Evolutionary conservation across 1,140 invertebrate species (phyloP).

Genomic region (Heliconius melpomene): DNA sequence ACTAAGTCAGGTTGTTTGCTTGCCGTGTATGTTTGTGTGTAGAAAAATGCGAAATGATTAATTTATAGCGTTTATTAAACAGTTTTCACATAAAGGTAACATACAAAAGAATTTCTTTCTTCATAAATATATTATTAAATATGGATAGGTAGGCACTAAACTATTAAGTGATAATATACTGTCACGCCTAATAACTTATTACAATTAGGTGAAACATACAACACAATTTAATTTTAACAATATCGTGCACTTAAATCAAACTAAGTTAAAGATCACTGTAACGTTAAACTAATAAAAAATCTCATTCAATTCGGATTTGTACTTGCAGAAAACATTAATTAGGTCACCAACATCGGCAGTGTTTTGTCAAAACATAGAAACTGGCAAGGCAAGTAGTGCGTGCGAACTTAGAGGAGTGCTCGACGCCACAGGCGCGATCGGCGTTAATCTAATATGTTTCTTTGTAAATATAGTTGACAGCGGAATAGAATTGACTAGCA

Average conservation of each 20-base stretch:
- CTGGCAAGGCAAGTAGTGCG: conserved; percentile 77
- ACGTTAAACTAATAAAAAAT: conserved; percentile 76
- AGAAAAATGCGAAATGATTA: conserved; percentile 77
- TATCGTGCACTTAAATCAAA: conserved; percentile 78
- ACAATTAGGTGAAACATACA: conserved; percentile 79
- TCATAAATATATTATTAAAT: conserved; percentile 71
- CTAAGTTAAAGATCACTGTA: conserved; percentile 77
- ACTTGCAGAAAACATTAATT: conserved; percentile 75
- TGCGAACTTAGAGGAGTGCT: conserved; percentile 66
- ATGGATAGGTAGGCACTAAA: conserved; percentile 70
- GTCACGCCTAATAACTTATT: conserved; percentile 76
- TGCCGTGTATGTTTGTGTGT: conserved; percentile 54
- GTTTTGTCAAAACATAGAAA: conserved; percentile 77
- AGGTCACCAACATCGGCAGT: conserved; percentile 73
- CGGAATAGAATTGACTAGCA: conserved; percentile 46
- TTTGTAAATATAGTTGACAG: conserved; percentile 77
- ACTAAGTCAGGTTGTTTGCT: conserved; percentile 25
- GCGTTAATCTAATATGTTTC: conserved; percentile 61
- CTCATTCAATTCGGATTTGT: conserved; percentile 80
- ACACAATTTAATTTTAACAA: conserved; percentile 78
- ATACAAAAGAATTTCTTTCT: conserved; percentile 65
- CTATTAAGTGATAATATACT: conserved; percentile 76
- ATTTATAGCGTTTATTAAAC: conserved; percentile 79
- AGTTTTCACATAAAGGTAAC: conserved; percentile 78
- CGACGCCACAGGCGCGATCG: conserved; percentile 44